These are phyloP conservation scores for Boulengerochromis microlepis DNA, from an alignment of 2,113 vertebrate genomes.

Conservation along the genomic window DNA sequence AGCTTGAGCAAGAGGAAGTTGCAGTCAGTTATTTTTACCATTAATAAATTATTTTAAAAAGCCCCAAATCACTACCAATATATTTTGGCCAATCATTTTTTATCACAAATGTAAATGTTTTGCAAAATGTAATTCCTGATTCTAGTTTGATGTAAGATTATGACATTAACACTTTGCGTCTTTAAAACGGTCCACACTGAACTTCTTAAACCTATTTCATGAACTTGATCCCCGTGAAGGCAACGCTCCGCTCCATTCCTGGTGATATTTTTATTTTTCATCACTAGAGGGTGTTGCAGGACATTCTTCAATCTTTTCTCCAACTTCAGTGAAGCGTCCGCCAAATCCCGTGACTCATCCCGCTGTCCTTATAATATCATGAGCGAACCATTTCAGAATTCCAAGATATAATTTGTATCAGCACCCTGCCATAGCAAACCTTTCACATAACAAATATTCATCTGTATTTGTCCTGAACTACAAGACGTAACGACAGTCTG, in stretches of 20 bases:
- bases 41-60: neutral
- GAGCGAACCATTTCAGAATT: slow-evolving; percentile 25
- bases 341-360: slow-evolving; percentile 7
- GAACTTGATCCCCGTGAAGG: neutral
- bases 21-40: neutral
- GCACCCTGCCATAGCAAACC: neutral
- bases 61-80: neutral
- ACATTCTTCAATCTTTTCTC: neutral
- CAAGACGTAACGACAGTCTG: neutral
- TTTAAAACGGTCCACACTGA: neutral
- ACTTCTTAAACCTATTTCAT: neutral
- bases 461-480: slow-evolving; percentile 20
- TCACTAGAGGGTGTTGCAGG: slow-evolving; percentile 53
- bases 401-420: neutral
- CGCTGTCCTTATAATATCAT: neutral
- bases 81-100: neutral
- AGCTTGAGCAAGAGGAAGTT: neutral
- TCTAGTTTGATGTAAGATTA: neutral
- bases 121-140: neutral
- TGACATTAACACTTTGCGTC: accelerated
- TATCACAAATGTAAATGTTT: neutral
- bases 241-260: neutral
- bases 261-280: neutral
- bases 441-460: slow-evolving; percentile 4
- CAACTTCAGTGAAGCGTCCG: neutral